A percentile compares a stretch with the other conserved stretches of the same genome.
These are phyloP conservation scores for Mongoloraphidia duomilia DNA, from an alignment of 2,888 invertebrate species.

Conservation along the genomic window DNA sequence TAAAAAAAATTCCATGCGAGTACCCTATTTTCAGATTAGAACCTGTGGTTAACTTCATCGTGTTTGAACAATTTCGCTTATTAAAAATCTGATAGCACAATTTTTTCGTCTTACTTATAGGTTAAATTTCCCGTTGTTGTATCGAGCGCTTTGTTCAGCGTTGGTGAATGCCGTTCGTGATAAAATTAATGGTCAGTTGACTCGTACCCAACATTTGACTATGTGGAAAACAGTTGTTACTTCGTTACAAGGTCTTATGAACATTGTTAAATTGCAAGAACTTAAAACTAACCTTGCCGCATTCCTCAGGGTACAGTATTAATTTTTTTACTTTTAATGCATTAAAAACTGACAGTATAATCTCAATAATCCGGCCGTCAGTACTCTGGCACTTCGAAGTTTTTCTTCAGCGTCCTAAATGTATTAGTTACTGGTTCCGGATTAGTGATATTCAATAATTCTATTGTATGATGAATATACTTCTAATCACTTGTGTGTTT, in stretches of 20 bases:
- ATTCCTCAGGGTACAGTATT: constrained; percentile 39
- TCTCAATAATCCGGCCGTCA: no score
- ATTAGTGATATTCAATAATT: constrained; percentile 4
- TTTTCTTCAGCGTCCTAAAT: background rate
- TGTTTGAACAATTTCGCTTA: background rate
- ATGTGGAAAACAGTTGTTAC: constrained; percentile 50
- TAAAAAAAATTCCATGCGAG: no score
- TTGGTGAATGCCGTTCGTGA: constrained; percentile 39
- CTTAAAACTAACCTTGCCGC: constrained; percentile 44
- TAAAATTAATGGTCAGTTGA: constrained; percentile 33
- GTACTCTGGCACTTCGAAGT: background rate
- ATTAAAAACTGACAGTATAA: no score
- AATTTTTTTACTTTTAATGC: background rate
- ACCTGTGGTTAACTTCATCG: background rate
- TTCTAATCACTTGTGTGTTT: no score
- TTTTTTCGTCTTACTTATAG: constrained; percentile 16
- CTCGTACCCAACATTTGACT: constrained; percentile 43
- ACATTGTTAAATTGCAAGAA: constrained; percentile 48
- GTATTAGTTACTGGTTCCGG: background rate
- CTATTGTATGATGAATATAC: no score
- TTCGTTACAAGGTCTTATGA: constrained; percentile 47
- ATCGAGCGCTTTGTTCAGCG: constrained; percentile 47
- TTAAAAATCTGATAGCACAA: background rate
- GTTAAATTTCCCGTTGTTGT: constrained; percentile 51
- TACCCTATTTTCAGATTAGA: no score